Percentiles rank a stretch among this genome's conserved stretches.
These are phyloP conservation scores for Drosophila anceps DNA, from an alignment of 2,888 invertebrate genomes.

Conservation along the genomic window DNA sequence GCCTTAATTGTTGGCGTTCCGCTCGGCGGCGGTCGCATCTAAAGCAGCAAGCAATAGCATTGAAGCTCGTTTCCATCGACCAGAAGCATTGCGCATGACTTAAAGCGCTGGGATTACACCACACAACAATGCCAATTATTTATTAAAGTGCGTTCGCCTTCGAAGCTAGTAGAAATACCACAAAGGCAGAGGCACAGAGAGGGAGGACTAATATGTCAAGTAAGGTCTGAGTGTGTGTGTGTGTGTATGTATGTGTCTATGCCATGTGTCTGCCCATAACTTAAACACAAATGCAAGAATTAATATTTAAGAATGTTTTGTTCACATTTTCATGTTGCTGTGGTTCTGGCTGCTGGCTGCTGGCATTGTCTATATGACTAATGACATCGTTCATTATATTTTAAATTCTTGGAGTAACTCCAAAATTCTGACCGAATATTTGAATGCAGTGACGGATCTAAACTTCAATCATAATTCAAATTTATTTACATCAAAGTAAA, in stretches of 20 bases:
- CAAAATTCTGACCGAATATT: constrained; percentile 61
- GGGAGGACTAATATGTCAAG: neutral
- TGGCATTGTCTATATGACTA: constrained; percentile 82
- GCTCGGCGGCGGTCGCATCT: constrained; percentile 54
- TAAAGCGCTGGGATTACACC: constrained; percentile 66
- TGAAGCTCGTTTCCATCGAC: constrained; percentile 8
- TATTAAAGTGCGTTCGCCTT: constrained; percentile 72
- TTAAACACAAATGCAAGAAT: constrained; percentile 72
- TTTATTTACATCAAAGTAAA: neutral
- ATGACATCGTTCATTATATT: constrained; percentile 84
- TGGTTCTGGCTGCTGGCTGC: constrained; percentile 19
- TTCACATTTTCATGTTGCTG: constrained; percentile 21
- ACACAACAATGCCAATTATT: constrained; percentile 77
- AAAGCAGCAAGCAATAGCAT: constrained; percentile 17
- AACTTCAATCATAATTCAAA: neutral
- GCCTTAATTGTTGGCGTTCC: constrained; percentile 79
- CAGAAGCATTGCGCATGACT: constrained; percentile 25
- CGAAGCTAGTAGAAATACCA: constrained; percentile 29
- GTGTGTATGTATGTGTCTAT: constrained; percentile 2
- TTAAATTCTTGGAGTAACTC: constrained; percentile 80
- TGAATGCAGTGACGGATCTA: constrained; percentile 33
- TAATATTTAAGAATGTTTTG: constrained; percentile 69
- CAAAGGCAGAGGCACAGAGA: neutral
- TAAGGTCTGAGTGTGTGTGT: neutral
- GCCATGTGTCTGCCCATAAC: constrained; percentile 62